Percentiles rank a stretch among this genome's conserved stretches.
phyloP scores from a whole-genome alignment of 2,113 vertebrate species.

The Dinomys branickii region DNA sequence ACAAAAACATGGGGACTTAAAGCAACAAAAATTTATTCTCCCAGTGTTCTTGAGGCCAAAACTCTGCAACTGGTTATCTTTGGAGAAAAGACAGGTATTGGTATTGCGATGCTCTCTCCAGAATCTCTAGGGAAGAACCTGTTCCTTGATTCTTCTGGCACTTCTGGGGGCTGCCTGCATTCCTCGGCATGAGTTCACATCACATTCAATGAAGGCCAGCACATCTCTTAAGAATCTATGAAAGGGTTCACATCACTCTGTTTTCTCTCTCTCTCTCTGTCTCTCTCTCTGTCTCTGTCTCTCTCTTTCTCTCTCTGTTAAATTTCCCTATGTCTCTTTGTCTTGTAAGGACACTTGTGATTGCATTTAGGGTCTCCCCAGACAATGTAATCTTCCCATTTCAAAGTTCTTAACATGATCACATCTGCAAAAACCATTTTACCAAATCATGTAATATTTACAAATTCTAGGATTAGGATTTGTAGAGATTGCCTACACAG shows the following conservation, averaged over 20 bases:
- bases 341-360: background rate
- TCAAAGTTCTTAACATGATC: background rate
- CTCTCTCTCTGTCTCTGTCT: background rate
- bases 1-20: background rate
- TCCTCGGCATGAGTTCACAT: background rate
- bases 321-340: background rate
- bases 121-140: background rate
- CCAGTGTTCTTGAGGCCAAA: background rate
- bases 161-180: background rate
- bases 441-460: background rate
- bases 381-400: background rate
- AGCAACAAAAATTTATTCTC: background rate
- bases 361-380: background rate
- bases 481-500: background rate
- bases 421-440: background rate
- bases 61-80: background rate
- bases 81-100: background rate
- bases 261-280: background rate
- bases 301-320: background rate
- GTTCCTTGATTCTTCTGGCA: background rate
- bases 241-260: background rate
- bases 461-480: background rate
- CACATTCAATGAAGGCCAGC: background rate
- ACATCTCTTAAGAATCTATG: background rate
- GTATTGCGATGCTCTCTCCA: background rate